Evolutionary conservation across 2,888 invertebrate species (phyloP).

Genomic region (Rhingia rostrata): DNA sequence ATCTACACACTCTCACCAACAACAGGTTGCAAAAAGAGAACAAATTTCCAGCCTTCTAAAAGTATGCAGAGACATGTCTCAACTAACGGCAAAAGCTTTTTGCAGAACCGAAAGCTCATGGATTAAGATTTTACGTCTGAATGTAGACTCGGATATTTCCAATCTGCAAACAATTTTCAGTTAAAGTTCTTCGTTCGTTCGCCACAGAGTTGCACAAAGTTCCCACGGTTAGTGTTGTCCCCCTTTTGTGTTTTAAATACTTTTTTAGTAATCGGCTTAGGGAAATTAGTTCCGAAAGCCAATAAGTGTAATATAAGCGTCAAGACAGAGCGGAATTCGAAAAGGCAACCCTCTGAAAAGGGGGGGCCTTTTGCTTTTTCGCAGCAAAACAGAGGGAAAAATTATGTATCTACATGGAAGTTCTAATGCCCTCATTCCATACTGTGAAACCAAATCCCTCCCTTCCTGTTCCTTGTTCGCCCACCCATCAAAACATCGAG

Average conservation of each 20-base stretch:
- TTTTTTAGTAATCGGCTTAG: constrained; percentile 30
- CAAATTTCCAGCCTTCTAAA: constrained; percentile 18
- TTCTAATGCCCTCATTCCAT: constrained; percentile 33
- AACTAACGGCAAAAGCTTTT: constrained; percentile 28
- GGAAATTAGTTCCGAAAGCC: constrained; percentile 11
- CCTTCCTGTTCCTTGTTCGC: not conserved
- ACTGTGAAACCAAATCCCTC: not conserved
- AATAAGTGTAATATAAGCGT: not conserved
- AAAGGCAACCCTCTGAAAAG: constrained; percentile 3
- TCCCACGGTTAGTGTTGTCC: constrained; percentile 27
- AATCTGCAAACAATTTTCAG: constrained; percentile 58
- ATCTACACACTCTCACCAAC: not conserved
- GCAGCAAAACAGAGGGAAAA: constrained; percentile 46
- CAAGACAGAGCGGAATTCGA: not conserved
- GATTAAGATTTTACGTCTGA: constrained; percentile 11
- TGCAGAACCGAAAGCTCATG: constrained; percentile 9
- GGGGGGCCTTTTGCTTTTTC: not conserved
- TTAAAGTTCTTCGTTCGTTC: constrained; percentile 45
- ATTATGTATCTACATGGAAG: constrained; percentile 66
- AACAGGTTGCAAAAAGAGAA: constrained; percentile 28
- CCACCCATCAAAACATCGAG: not conserved
- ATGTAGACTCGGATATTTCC: constrained; percentile 21
- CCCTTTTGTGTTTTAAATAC: constrained; percentile 1
- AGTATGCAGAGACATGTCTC: constrained; percentile 12
- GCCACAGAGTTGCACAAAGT: constrained; percentile 8